Evolutionary conservation across 1,140 invertebrate genomes (phyloP).

Genomic region (Rhagoletis zephyria): DNA sequence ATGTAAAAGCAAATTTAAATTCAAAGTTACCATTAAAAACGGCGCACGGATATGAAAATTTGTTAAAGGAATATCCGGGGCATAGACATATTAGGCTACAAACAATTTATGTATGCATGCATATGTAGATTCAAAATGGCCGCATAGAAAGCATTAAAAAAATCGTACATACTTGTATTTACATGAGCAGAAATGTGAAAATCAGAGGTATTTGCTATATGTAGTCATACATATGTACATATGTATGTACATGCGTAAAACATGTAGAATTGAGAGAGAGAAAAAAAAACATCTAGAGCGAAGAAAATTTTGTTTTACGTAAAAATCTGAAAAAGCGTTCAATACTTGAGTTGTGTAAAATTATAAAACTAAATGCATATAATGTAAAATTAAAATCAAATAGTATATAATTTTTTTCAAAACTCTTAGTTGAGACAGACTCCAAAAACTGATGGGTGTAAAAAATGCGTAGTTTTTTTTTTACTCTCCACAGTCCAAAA

Average conservation of each 20-base stretch:
- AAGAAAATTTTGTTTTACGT: constrained; percentile 8
- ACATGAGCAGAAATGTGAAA: background rate
- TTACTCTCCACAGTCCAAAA: too few relatives aligned
- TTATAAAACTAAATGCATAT: too few relatives aligned
- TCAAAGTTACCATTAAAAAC: constrained; percentile 11
- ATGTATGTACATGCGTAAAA: background rate
- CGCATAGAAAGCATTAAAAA: background rate
- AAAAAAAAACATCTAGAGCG: background rate
- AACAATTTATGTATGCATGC: constrained; percentile 27
- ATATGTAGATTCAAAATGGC: constrained; percentile 3
- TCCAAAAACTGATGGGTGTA: too few relatives aligned
- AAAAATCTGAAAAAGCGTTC: background rate
- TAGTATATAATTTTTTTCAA: too few relatives aligned
- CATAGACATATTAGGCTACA: background rate
- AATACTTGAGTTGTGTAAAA: too few relatives aligned
- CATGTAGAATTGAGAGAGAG: background rate
- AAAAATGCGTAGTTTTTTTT: too few relatives aligned
- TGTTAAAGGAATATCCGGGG: constrained; percentile 58
- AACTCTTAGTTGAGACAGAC: too few relatives aligned
- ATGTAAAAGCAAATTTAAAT: constrained; percentile 8
- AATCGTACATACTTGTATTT: constrained; percentile 5
- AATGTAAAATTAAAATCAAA: too few relatives aligned
- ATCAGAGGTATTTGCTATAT: too few relatives aligned
- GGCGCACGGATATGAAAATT: constrained; percentile 57
- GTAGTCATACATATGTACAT: background rate